Conservation (phyloP, 2,797 vertebrate genomes). For the Poeciliopsis turneri region DNA sequence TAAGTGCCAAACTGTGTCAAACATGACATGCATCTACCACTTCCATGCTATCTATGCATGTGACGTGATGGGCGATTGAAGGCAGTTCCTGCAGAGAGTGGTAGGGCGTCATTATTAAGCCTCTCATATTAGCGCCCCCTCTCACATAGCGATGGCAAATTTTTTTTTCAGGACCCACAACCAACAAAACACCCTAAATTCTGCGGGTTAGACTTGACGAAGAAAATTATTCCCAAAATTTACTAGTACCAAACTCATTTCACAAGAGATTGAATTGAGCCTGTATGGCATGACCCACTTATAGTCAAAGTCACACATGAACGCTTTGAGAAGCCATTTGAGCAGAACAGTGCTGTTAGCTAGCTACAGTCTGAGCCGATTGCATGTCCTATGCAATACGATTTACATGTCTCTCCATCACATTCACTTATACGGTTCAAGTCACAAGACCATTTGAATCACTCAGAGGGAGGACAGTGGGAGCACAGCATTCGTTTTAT, state of each 20-base stretch:
- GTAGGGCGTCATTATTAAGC: conserved; percentile 80
- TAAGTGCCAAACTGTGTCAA: conserved; percentile 77
- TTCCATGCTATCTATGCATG: conserved; percentile 79
- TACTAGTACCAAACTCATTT: conserved; percentile 78
- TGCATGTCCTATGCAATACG: conserved; percentile 64
- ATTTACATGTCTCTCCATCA: conserved; percentile 82
- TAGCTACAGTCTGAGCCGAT: conserved; percentile 59
- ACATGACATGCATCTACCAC: conserved; percentile 78
- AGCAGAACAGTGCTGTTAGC: conserved; percentile 69
- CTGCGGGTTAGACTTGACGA: conserved; percentile 62
- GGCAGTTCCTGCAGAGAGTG: conserved; percentile 77
- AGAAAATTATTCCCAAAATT: conserved; percentile 73
- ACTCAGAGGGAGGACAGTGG: conserved; percentile 39
- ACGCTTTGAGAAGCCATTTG: conserved; percentile 59
- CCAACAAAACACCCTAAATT: conserved; percentile 35
- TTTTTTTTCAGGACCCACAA: conserved; percentile 55
- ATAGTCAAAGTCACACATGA: conserved; percentile 70
- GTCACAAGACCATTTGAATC: conserved; percentile 77
- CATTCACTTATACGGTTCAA: conserved; percentile 77
- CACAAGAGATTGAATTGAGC: conserved; percentile 75
- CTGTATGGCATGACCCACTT: conserved; percentile 66
- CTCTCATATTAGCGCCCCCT: conserved; percentile 77
- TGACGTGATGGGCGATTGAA: conserved; percentile 81
- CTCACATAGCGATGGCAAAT: conserved; percentile 37
- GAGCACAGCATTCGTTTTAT: conserved; percentile 29